These are phyloP conservation scores for Papilio xuthus DNA, from an alignment of 1,140 invertebrate genomes.

Conservation along the genomic window DNA sequence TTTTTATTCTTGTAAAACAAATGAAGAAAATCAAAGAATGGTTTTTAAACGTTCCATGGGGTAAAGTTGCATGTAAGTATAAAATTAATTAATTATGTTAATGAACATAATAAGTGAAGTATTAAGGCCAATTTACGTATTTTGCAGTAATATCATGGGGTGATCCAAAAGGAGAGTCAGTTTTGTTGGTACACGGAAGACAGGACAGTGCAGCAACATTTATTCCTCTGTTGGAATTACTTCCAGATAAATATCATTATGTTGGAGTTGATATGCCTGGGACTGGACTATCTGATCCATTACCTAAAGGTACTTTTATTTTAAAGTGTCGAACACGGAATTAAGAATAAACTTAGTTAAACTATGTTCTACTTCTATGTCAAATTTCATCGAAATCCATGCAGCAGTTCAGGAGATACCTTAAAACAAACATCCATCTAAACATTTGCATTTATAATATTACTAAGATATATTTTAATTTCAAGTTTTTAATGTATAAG, in stretches of 20 bases:
- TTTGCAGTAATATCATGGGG: conserved; percentile 85
- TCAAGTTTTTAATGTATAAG: too few relatives aligned
- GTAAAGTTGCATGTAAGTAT: conserved; percentile 59
- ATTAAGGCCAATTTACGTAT: conserved; percentile 18
- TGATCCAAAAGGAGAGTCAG: conserved; percentile 66
- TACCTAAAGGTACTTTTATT: conserved; percentile 70
- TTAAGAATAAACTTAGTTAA: too few relatives aligned
- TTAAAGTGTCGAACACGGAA: conserved; percentile 54
- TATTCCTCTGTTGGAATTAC: conserved; percentile 82
- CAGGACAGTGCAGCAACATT: conserved; percentile 87
- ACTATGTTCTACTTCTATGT: too few relatives aligned
- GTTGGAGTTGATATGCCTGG: conserved; percentile 87
- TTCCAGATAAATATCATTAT: conserved; percentile 82
- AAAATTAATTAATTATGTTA: neutral
- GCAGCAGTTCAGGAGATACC: too few relatives aligned
- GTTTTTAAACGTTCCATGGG: conserved; percentile 57
- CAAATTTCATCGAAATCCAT: too few relatives aligned
- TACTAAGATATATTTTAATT: too few relatives aligned
- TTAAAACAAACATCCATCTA: too few relatives aligned
- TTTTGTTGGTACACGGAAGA: conserved; percentile 85
- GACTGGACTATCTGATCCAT: conserved; percentile 86
- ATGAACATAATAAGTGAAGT: too few relatives aligned
- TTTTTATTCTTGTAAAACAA: conserved; percentile 30
- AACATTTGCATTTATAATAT: too few relatives aligned
- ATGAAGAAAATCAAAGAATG: conserved; percentile 58